Percentiles rank a stretch among this genome's conserved stretches.
phyloP scores from a whole-genome alignment of 2,888 invertebrate genomes.

The Isoperla grammatica region DNA sequence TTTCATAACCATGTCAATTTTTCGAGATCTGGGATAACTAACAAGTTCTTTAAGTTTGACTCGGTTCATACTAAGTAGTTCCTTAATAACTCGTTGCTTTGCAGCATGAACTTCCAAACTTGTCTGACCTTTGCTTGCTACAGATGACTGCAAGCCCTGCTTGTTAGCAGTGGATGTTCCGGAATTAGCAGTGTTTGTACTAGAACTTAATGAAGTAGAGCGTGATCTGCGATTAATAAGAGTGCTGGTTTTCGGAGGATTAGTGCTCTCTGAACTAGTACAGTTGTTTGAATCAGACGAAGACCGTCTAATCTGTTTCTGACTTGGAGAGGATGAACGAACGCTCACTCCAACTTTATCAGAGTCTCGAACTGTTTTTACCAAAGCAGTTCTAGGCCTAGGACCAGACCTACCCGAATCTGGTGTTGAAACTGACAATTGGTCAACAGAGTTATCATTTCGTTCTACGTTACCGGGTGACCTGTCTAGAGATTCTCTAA shows the following conservation, averaged over 20 bases:
- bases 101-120: not conserved
- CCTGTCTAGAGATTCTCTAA: not conserved
- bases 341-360: too few species aligned
- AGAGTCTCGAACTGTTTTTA: too few species aligned
- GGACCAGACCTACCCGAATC: too few species aligned
- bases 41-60: slow-evolving; percentile 28
- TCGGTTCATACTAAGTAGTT: slow-evolving; percentile 25
- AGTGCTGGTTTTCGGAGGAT: not conserved
- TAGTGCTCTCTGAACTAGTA: not conserved
- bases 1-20: slow-evolving; percentile 28
- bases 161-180: too few species aligned
- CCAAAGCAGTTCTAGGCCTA: too few species aligned
- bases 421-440: too few species aligned
- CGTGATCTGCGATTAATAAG: not conserved
- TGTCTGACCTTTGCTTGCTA: not conserved
- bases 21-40: slow-evolving; percentile 27
- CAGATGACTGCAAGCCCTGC: not conserved
- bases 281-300: not conserved
- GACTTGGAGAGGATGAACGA: too few species aligned
- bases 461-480: not conserved
- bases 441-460: not conserved
- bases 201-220: not conserved
- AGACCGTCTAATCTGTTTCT: not conserved
- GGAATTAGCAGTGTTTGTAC: not conserved
- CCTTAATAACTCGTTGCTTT: slow-evolving; percentile 24